Evolutionary conservation across 2,113 vertebrate genomes (phyloP), one percentile per base, ranked within the genome.

Genomic region (Heterotis niloticus): DNA sequence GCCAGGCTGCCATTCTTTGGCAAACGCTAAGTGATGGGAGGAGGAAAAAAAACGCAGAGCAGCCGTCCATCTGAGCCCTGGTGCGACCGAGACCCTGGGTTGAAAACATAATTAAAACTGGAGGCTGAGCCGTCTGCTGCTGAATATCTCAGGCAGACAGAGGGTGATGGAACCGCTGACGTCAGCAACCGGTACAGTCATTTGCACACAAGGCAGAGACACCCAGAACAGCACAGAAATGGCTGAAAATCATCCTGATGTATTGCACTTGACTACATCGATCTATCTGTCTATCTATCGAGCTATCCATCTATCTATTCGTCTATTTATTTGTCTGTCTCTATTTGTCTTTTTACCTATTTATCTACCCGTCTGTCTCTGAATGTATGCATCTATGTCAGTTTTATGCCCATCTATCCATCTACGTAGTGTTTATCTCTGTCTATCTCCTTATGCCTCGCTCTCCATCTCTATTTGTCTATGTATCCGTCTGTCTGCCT

Each of bases 21-120:
- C 44, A 79, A 79, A 75, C 59, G 64, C 62, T 74, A 52, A 73
- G 56, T 73, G 73, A 64, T 72, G n/a, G 60, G 56, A 26, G 59
- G 26, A 64, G 1, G 44, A 14, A 44, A 26, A 24, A 73, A 75
- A 74, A 67, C 71, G 23, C 14, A 24, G 64, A 74, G 60, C 62
- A 29, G 24, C 28, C 56, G 34, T 51, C 26, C 57, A 18, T 0
- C 29, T 73, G 52, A 73, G 51, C 52, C 59, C 59, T 11, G 16
- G 20, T 51, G 26, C 24, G 60, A 75, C 78, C 68, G 54, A n/a
- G 14, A 64, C 70, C 54, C 10, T 14, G 28, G 17, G 64, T 10
- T 26, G n/a, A 44, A 13, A 68, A n/a, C 17, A 52, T 66, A 77
- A 57, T 68, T 67, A 68, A 57, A 67, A 78, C 34, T 44, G 34